Base-by-base conservation (phyloP, 2,888 invertebrate species). In the Oligia latruncula region DNA sequence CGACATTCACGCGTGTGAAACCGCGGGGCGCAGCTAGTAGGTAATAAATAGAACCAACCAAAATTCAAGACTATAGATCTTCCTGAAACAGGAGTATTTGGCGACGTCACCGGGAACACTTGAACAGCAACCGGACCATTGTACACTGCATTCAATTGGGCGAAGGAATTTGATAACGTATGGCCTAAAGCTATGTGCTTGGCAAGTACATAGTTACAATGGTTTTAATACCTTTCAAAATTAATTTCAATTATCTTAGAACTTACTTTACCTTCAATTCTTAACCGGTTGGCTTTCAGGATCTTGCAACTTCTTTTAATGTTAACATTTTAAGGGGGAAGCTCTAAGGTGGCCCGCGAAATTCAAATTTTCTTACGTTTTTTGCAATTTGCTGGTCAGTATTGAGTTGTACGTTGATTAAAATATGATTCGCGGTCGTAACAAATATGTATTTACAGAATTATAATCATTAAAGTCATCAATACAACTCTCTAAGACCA, bases 111-210 rank as follows among this genome's bases (percentile, higher is more conserved):
- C n/a, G 17, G 17, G n/a, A 3, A 15, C 40, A 62, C 17, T 55
- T 20, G 35, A 65, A 52, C 70, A 20, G 35, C 4, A 17, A 9
- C 52, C 17, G 17, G n/a, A n/a, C 29, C 70, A 65, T 40, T 60
- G 52, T 2, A 35, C 49, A 67, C 62, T 64, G 74, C 23, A 82
- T 86, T 82, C 66, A 75, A 84, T 86, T 78, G 60, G 4, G 29
- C 15, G 43, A 13, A 46, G 68, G 62, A 64, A 75, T 68, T 74
- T 66, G 23, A 29, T 72, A 40, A 77, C 13, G 29, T 60, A 77
- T 52, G 52, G 20, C n/a, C 8, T 8, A 8, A 8, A 73, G 40
- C n/a, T 20, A 8, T 1, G 52, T 40, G 40, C n/a, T 73, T 73
- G n/a, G 35, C 17, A 8, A 40, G 2, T 23, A 52, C 29, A 29